phyloP scores from a whole-genome alignment of 2,113 vertebrate genomes.

The Coturnix japonica region DNA sequence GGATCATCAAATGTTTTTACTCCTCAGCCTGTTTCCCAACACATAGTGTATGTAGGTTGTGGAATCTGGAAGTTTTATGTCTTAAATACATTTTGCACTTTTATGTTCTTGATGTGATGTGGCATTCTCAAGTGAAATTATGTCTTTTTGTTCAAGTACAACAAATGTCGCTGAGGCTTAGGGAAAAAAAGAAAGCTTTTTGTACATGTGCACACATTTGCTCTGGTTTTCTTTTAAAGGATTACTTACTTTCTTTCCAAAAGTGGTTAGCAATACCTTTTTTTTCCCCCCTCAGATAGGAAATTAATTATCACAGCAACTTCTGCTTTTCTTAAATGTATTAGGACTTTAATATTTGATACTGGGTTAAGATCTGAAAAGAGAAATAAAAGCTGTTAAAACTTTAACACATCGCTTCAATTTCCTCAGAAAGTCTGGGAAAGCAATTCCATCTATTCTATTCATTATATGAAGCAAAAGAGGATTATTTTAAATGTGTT shows the following conservation, averaged over 20 bases:
- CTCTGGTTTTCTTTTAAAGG: neutral
- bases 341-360: slow-evolving; percentile 60
- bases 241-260: slow-evolving; percentile 4
- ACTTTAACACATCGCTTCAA: slow-evolving; percentile 53
- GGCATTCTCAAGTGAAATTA: neutral
- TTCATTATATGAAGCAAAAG: slow-evolving; percentile 45
- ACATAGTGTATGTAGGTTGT: neutral
- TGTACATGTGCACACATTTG: neutral
- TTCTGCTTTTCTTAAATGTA: slow-evolving; percentile 43
- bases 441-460: slow-evolving; percentile 55
- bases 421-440: slow-evolving; percentile 49
- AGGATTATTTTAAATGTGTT: slow-evolving; percentile 47
- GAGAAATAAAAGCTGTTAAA: slow-evolving; percentile 66
- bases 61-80: neutral
- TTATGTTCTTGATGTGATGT: neutral
- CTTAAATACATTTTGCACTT: neutral
- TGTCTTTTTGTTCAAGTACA: neutral
- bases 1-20: neutral
- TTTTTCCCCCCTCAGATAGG: neutral
- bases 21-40: neutral
- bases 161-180: neutral
- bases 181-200: neutral
- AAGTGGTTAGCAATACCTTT: neutral
- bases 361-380: slow-evolving; percentile 48
- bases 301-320: slow-evolving; percentile 55